Conservation (phyloP, 2,888 invertebrate species). For the Teinopalpus imperialis region DNA sequence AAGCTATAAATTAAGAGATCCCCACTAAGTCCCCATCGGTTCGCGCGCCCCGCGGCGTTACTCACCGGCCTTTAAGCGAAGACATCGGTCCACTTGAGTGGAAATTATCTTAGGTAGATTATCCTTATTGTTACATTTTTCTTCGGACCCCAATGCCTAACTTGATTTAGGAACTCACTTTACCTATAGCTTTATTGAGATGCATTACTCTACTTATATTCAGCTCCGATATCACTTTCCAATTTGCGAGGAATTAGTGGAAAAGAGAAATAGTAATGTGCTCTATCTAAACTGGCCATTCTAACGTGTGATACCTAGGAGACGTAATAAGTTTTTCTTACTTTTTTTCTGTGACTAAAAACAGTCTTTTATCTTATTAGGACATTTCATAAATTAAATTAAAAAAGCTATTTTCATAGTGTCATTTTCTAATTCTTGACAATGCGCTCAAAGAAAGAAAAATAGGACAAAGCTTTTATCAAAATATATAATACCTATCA, state of each 20-base stretch:
- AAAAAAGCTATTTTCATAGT: no score
- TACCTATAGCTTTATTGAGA: slow-evolving; percentile 18
- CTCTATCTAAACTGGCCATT: no score
- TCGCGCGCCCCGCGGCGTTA: slow-evolving; percentile 69
- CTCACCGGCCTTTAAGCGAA: slow-evolving; percentile 59
- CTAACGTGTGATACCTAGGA: no score
- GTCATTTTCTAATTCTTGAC: no score
- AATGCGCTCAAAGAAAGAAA: no score
- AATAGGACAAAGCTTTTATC: no score
- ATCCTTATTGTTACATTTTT: slow-evolving; percentile 58
- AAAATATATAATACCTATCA: no score
- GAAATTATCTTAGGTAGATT: slow-evolving; percentile 69
- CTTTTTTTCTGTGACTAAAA: no score
- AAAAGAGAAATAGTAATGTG: neutral
- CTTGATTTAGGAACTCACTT: slow-evolving; percentile 21
- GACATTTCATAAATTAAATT: no score
- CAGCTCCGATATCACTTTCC: slow-evolving; percentile 3
- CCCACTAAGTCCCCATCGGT: slow-evolving; percentile 77
- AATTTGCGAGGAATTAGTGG: neutral
- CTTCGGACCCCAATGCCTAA: slow-evolving; percentile 34
- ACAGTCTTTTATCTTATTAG: no score
- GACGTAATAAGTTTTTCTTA: no score
- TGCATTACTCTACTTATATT: slow-evolving; percentile 11
- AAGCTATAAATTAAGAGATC: slow-evolving; percentile 80
- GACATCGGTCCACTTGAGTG: slow-evolving; percentile 66